Evolutionary conservation across 2,888 invertebrate species (phyloP), one percentile per base, ranked within the genome.

Genomic region (Andrena bicolor): DNA sequence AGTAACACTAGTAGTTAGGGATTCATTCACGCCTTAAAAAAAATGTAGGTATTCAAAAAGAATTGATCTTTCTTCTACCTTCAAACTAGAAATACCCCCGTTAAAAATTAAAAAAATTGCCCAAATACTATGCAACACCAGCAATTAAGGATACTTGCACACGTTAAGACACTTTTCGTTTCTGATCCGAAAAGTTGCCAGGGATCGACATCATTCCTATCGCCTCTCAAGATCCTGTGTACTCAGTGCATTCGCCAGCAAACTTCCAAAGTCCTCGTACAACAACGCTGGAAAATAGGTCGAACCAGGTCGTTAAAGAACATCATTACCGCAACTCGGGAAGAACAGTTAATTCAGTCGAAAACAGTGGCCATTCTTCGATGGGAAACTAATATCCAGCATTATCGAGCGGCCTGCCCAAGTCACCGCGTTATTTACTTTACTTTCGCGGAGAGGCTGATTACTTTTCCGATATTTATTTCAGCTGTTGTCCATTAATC

Each of bases 381-480:
- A 85, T 73, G 53, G 76, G 64, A 80, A 83, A 85, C 78, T 74
- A 83, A 86, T 86, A 83, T 87, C 80, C 82, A 41, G 74, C 65
- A 68, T 80, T 80, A 80, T 79, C 79, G 79, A 78, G 16, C 64
- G 76, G 69, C 49, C 32, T 48, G 41, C 61, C 16, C 61, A 30
- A 68, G 41, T 71, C 79, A 76, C 68, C 66, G 72, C 30, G 69
- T 78, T 87, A 79, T 86, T 88, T 82, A 82, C 79, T 79, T 86
- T 70, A 66, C 66, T 82, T 79, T 51, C 66, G 56, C 65, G 51
- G 56, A 66, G 61, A 78, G 74, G 68, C 84, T 86, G 88, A 88
- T 88, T 85, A 85, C 82, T 85, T 88, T 88, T 86, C 85, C 88
- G 86, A 88, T 88, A 88, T 88, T 84, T 83, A 86, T 78, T 83